These are phyloP conservation scores for Bombus picipes DNA, from an alignment of 1,140 invertebrate genomes.

Conservation along the genomic window DNA sequence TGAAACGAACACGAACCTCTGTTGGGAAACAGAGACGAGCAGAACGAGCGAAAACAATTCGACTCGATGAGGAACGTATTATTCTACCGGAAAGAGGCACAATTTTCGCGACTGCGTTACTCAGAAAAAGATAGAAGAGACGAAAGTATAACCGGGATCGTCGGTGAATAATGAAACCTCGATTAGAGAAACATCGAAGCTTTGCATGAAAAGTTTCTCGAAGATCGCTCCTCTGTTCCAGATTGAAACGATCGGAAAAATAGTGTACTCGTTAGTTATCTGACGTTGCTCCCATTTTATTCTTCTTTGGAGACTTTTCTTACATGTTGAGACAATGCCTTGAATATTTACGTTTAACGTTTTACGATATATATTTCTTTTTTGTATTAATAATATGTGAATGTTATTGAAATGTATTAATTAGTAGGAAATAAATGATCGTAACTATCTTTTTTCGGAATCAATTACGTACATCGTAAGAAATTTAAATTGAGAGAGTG, in stretches of 20 bases:
- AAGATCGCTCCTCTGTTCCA: not conserved
- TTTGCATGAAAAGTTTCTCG: constrained; percentile 26
- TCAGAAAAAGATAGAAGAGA: not conserved
- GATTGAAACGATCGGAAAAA: not conserved
- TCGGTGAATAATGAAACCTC: constrained; percentile 38
- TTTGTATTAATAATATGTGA: too few species aligned
- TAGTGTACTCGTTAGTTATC: not conserved
- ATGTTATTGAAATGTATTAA: too few species aligned
- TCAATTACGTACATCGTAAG: too few species aligned
- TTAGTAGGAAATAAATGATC: too few species aligned
- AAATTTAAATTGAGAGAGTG: too few species aligned
- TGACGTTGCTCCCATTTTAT: too few species aligned
- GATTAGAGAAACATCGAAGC: constrained; percentile 41
- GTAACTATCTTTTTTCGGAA: too few species aligned
- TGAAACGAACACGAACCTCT: constrained; percentile 15
- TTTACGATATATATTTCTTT: too few species aligned
- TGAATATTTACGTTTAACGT: too few species aligned
- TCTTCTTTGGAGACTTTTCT: not conserved
- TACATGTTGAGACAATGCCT: too few species aligned
- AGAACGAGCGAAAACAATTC: constrained; percentile 61
- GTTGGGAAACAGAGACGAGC: not conserved
- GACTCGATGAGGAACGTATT: constrained; percentile 38
- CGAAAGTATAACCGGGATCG: not conserved
- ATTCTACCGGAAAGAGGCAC: constrained; percentile 53
- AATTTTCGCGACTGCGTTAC: constrained; percentile 1